phyloP scores from a whole-genome alignment of 2,797 vertebrate species.

The Trematomus bernacchii region DNA sequence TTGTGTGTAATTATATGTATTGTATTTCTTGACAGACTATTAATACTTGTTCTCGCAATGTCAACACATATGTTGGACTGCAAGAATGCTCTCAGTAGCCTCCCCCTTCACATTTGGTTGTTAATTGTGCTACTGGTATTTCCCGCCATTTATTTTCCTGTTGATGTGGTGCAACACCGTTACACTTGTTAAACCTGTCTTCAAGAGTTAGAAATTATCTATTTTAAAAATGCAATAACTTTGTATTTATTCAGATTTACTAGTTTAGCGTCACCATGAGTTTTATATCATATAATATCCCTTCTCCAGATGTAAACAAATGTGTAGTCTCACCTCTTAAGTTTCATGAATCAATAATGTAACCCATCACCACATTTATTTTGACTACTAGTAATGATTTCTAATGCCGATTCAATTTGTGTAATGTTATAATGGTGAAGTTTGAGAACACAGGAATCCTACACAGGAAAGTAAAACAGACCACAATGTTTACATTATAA shows the following conservation, averaged over 20 bases:
- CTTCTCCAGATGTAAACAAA: too few species aligned
- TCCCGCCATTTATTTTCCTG: constrained; percentile 40
- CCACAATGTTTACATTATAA: too few species aligned
- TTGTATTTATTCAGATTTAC: neutral
- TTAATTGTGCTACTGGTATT: neutral
- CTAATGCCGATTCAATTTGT: neutral
- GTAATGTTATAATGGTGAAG: neutral
- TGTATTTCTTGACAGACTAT: too few species aligned
- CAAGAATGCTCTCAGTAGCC: too few species aligned
- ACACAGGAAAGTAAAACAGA: neutral
- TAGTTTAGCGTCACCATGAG: neutral
- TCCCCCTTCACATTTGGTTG: too few species aligned
- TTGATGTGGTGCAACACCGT: neutral
- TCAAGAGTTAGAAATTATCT: rapidly evolving
- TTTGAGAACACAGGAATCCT: neutral
- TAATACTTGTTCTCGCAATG: too few species aligned
- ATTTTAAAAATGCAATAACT: neutral
- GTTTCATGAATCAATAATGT: neutral
- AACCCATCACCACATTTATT: neutral
- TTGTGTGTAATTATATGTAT: too few species aligned
- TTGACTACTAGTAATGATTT: neutral
- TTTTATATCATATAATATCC: neutral
- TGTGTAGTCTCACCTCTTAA: too few species aligned
- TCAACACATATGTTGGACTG: too few species aligned
- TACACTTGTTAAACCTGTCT: too few species aligned